Conservation (phyloP, 2,888 invertebrate species). For the Seira sanloemensis region DNA sequence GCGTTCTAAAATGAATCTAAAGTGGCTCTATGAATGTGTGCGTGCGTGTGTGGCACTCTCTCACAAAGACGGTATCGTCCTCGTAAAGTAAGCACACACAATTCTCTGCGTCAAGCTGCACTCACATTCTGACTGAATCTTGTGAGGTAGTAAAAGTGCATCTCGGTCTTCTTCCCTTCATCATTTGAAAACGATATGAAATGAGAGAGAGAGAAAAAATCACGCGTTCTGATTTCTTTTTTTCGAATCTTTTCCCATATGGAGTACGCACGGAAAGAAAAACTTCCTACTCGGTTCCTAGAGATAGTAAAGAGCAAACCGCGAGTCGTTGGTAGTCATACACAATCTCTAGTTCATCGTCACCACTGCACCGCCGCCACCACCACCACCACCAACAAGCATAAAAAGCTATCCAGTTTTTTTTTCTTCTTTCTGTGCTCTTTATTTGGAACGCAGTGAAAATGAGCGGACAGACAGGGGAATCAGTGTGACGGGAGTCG, state of each 20-base stretch:
- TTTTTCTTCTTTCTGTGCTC: not conserved
- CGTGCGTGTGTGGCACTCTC: no score
- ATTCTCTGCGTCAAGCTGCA: not conserved
- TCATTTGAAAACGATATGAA: not conserved
- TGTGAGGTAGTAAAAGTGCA: not conserved
- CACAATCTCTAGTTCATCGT: not conserved
- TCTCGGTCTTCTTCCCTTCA: not conserved
- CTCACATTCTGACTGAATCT: no score
- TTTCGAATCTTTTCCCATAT: not conserved
- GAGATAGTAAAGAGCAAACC: not conserved
- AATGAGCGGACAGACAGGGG: no score
- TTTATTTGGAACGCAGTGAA: not conserved
- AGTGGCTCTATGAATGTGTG: no score
- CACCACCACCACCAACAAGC: no score
- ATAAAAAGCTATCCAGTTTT: constrained; percentile 4
- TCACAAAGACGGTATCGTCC: no score
- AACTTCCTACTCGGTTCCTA: not conserved
- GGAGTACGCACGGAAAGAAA: not conserved
- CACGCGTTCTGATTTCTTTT: not conserved
- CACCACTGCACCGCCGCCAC: not conserved
- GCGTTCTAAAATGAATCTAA: no score
- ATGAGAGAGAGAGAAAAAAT: not conserved
- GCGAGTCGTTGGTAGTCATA: not conserved
- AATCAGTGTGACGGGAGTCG: not conserved
- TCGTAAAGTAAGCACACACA: not conserved